Percentiles rank a stretch among this genome's conserved stretches.
Evolutionary conservation across 2,113 vertebrate genomes (phyloP).

Genomic region (Nycticorax nycticorax): DNA sequence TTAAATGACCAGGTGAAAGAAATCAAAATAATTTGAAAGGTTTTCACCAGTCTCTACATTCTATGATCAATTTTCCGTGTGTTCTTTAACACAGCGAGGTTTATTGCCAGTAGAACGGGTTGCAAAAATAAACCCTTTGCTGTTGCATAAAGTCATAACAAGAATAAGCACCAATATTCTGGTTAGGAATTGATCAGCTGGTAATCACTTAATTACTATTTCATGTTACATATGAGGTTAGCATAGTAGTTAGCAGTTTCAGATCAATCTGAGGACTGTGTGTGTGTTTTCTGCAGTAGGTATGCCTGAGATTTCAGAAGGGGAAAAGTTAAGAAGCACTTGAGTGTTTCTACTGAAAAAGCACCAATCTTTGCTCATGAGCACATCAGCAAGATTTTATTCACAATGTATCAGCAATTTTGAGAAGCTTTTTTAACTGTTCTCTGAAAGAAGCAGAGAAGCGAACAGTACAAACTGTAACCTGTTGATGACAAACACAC

Average conservation of each 20-base stretch:
- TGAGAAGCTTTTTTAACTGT: background rate
- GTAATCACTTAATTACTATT: background rate
- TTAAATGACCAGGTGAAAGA: background rate
- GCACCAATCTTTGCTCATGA: background rate
- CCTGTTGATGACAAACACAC: background rate
- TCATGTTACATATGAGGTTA: background rate
- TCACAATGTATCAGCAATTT: background rate
- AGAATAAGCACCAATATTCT: background rate
- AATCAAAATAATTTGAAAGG: background rate
- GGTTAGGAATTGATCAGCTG: background rate
- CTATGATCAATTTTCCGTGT: background rate
- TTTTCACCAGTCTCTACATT: background rate
- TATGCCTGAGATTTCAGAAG: background rate
- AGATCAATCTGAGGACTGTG: background rate
- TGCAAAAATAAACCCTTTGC: background rate
- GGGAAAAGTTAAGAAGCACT: background rate
- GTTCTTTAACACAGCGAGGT: background rate
- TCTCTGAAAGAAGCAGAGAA: background rate
- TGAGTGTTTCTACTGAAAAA: background rate
- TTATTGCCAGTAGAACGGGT: background rate
- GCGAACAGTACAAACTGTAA: background rate
- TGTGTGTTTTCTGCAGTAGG: background rate
- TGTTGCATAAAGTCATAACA: background rate
- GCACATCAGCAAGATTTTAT: background rate
- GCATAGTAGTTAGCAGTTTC: background rate